Evolutionary conservation across 2,797 vertebrate species (phyloP).

Genomic region (Hyperoplus immaculatus): DNA sequence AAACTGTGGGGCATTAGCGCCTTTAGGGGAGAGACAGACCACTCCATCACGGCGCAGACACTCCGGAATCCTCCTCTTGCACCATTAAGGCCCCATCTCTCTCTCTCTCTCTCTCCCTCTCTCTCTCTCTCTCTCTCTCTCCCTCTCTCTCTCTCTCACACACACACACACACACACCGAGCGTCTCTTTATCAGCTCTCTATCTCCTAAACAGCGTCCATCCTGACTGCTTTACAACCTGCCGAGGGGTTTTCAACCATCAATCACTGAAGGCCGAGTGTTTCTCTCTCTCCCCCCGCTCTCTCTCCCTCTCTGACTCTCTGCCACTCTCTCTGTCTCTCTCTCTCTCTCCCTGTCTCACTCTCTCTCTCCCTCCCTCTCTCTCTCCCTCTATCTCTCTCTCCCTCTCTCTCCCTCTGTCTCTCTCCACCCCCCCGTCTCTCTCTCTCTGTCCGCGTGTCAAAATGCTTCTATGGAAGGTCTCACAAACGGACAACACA

Average conservation of each 20-base stretch:
- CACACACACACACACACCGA: constrained; percentile 7
- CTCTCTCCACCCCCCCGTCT: neutral
- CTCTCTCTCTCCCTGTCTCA: neutral
- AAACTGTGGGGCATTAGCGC: constrained; percentile 73
- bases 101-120: neutral
- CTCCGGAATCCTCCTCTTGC: constrained; percentile 54
- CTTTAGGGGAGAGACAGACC: constrained; percentile 51
- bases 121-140: too few species aligned
- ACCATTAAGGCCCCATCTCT: constrained; percentile 65
- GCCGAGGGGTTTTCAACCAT: constrained; percentile 55
- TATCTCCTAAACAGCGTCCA: constrained; percentile 78
- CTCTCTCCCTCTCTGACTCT: too few species aligned
- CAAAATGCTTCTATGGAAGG: constrained; percentile 1
- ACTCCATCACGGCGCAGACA: constrained; percentile 73
- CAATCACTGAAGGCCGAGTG: constrained; percentile 51
- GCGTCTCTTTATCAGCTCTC: constrained; percentile 78
- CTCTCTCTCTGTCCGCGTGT: neutral
- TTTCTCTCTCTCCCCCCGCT: too few species aligned
- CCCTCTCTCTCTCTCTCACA: too few species aligned
- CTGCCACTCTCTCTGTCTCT: neutral
- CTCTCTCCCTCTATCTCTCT: neutral
- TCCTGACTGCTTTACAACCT: constrained; percentile 68
- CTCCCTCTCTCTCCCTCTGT: neutral
- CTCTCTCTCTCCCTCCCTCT: neutral
- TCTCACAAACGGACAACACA: neutral